Percentiles rank a stretch among this genome's conserved stretches.
Evolutionary conservation across 1,140 invertebrate species (phyloP).

Genomic region (Drosophila ohnishii): DNA sequence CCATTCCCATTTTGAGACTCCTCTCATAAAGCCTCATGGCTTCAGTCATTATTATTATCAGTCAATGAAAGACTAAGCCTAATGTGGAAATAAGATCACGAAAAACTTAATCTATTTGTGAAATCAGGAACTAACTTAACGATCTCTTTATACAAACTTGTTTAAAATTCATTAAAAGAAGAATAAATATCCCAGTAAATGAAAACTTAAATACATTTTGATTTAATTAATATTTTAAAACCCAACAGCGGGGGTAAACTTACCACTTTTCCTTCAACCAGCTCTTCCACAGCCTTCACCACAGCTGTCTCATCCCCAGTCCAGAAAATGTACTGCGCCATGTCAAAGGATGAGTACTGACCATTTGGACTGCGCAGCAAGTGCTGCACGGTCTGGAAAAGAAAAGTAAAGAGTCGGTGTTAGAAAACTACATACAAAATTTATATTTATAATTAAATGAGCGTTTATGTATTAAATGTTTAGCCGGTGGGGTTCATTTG

Average conservation of each 20-base stretch:
- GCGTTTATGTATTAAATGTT: neutral
- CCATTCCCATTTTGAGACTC: slow-evolving; percentile 4
- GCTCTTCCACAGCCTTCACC: slow-evolving; percentile 88
- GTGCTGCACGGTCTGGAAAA: slow-evolving; percentile 74
- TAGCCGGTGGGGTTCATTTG: neutral
- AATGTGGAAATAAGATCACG: neutral
- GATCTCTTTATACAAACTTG: neutral
- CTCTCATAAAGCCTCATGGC: neutral
- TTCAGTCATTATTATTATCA: slow-evolving; percentile 28
- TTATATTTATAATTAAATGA: neutral
- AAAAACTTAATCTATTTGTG: neutral
- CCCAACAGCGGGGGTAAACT: slow-evolving; percentile 46
- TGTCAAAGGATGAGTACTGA: slow-evolving; percentile 88
- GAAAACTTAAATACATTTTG: neutral
- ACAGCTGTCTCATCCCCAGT: slow-evolving; percentile 90
- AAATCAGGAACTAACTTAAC: no score
- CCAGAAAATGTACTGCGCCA: slow-evolving; percentile 91
- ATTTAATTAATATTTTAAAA: neutral
- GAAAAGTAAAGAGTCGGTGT: no score
- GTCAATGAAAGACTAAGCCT: slow-evolving; percentile 25
- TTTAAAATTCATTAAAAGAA: neutral
- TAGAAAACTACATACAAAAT: neutral
- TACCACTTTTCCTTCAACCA: slow-evolving; percentile 89
- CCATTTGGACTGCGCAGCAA: slow-evolving; percentile 83
- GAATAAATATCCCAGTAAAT: neutral